Evolutionary conservation across 2,113 vertebrate species (phyloP), one percentile per base, ranked within the genome.

Genomic region (Numenius arquata): DNA sequence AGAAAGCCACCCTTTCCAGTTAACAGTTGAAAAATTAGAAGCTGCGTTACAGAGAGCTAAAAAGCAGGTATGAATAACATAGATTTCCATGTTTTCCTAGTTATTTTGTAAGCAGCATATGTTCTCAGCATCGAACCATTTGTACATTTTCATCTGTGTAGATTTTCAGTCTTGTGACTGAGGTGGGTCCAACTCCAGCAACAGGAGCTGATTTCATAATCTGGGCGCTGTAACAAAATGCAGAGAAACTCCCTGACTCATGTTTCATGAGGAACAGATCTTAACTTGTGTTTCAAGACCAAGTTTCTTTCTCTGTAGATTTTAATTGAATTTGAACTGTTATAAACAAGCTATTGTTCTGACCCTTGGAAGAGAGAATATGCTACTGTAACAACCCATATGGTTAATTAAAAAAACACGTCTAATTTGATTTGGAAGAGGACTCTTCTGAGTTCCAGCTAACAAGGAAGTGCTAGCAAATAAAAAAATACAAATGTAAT

Each of bases 1-100:
- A 83, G 89, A 89, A 86, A 72, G 48, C 87, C 90, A 65, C 11
- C 53, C 94, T 66, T 97, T 96, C 85, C 85, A 90, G 36, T 63
- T 94, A 91, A 95, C 85, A 45, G 52, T 0, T 87, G 87, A 92
- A 96, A 96, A 96, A 96, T 88, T 91, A 63, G 93, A 97, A 94
- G 55, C 61, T 4, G 21, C 77, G 2, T 74, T 95, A 50, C 62
- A 88, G 71, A 65, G 48, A 74, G 89, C 73, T 50, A 93, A 74
- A 79, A 86, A 94, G 27, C 62, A 95, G 72, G 48, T 94, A 90
- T 32, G 13, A 52, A 2, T 79, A 70, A n/a, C 47, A n/a, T n/a
- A 48, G 21, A 77, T 38, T 50, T 66, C 29, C 21, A 12, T 36
- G 21, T 72, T 90, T 88, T 79, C 30, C n/a, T 76, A 10, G 26